Conservation (phyloP, 2,113 vertebrate species). For the Istiophorus platypterus region DNA sequence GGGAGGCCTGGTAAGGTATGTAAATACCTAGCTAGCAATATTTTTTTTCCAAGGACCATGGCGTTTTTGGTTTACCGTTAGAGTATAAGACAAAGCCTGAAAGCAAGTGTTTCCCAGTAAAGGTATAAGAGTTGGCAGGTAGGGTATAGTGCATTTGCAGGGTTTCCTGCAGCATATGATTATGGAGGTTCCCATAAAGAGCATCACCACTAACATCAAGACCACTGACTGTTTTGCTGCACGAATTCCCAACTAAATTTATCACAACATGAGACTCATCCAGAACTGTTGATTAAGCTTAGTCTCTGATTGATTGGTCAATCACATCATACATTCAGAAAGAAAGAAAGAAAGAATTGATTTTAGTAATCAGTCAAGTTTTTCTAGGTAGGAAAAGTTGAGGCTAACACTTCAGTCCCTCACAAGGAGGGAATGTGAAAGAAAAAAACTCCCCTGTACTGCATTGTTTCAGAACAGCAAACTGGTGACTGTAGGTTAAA, state of each 20-base stretch:
- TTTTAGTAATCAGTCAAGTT: background rate
- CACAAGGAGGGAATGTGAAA: background rate
- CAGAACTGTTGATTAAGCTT: background rate
- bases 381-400: background rate
- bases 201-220: background rate
- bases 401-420: background rate
- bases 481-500: background rate
- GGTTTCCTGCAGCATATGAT: background rate
- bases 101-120: background rate
- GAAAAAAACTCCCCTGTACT: background rate
- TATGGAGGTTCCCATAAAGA: background rate
- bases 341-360: background rate
- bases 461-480: background rate
- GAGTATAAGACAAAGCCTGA: background rate
- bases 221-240: conserved; percentile 6
- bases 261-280: background rate
- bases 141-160: conserved; percentile 2
- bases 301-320: background rate
- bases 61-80: background rate
- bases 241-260: background rate
- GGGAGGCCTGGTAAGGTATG: background rate
- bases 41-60: background rate
- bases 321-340: background rate
- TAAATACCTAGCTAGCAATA: background rate
- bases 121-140: background rate